Evolutionary conservation across 2,113 vertebrate species (phyloP), one percentile per base, ranked within the genome.

Genomic region (Holacanthus passer): DNA sequence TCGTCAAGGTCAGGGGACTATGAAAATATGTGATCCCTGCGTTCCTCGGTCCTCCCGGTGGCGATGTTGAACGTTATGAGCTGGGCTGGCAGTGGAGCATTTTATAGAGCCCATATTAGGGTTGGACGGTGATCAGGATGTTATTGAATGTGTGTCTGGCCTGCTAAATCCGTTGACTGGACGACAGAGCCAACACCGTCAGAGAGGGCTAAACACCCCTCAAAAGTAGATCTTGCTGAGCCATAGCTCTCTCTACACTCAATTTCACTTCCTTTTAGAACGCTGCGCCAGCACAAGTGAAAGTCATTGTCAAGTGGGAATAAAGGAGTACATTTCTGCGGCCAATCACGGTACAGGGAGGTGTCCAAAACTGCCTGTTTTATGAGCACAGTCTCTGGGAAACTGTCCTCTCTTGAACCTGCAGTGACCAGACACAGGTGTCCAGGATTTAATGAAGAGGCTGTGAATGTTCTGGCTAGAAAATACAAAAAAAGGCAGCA

Each of bases 51-150:
- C 77, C 70, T 79, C 84, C 67, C 77, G 37, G 58, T 77, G 86
- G 79, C 55, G 8, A 45, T 45, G 79, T 70, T 12, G 69, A 66
- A 35, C 29, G 47, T 89, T 90, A 90, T 58, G 87, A 89, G 88
- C 85, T 62, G 19, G 59, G 62, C 76, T 72, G 77, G 66, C 71
- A 56, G 64, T 8, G 64, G 75, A 88, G 81, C 86, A 53, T 90
- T 94, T 91, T 88, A 83, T 80, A 43, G 81, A 82, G 82, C 63
- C 81, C 81, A 74, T 89, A 89, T 91, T 91, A 87, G 84, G 88
- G 78, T 89, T 88, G 92, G 92, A 87, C 62, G 41, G 62, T 73
- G 80, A 88, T 90, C 88, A 81, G 86, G 87, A 88, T 83, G 87
- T 90, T 84, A 74, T 82, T 87, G 90, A 91, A 89, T 87, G 79